phyloP scores from a whole-genome alignment of 2,113 vertebrate genomes.

The Anolis carolinensis region DNA sequence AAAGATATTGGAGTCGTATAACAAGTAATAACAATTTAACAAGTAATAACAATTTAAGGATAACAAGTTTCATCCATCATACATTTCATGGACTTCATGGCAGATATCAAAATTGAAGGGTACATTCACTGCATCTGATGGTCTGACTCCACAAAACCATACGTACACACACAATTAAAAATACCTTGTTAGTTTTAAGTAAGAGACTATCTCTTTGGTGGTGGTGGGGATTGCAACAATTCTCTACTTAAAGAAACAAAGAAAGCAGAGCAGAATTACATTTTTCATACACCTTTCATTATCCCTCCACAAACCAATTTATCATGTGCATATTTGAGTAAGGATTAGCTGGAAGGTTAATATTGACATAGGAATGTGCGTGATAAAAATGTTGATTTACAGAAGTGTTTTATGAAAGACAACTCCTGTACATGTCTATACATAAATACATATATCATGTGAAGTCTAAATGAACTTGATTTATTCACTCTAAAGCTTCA shows the following conservation, averaged over 20 bases:
- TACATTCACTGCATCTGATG: neutral
- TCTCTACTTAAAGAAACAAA: neutral
- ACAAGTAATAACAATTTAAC: no score
- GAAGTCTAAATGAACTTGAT: slow-evolving; percentile 28
- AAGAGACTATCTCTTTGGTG: no score
- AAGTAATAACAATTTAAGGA: no score
- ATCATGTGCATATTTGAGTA: slow-evolving; percentile 46
- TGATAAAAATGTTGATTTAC: slow-evolving; percentile 42
- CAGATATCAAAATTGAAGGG: no score
- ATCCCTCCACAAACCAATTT: neutral
- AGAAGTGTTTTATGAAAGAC: slow-evolving; percentile 53
- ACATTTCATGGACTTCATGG: no score
- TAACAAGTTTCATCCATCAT: no score
- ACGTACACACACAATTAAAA: neutral
- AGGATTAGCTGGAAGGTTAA: slow-evolving; percentile 38
- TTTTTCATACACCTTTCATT: neutral
- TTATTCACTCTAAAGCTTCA: slow-evolving; percentile 41
- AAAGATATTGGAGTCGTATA: no score
- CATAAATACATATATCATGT: slow-evolving; percentile 23
- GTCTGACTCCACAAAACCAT: neutral
- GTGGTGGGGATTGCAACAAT: neutral
- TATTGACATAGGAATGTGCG: slow-evolving; percentile 43
- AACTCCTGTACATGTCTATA: slow-evolving; percentile 39
- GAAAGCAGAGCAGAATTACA: slow-evolving; percentile 5
- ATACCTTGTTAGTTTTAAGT: neutral